Evolutionary conservation across 2,888 invertebrate species (phyloP), one percentile per base, ranked within the genome.

Genomic region (Pheosia gnoma): DNA sequence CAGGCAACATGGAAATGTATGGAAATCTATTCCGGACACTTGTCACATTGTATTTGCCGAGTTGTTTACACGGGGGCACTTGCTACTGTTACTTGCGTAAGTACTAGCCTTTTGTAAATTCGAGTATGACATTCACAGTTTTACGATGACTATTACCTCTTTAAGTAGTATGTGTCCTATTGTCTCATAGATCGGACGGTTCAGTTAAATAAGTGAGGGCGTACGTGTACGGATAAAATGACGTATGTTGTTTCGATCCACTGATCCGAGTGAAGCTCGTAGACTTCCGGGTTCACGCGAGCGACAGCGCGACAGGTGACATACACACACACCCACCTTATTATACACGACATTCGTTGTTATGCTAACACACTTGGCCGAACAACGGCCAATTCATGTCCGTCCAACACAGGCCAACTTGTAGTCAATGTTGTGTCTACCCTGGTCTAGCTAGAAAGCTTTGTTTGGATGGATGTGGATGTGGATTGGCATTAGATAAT

Each of bases 201-300:
- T n/a, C 62, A 63, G 51, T 41, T 52, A 41, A 45, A 53, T 53
- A 38, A 59, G 57, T 59, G 57, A 60, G 57, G 65, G 63, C 58
- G 62, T 61, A 38, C 11, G 63, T 57, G 62, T 61, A 38, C 36
- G 25, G 43, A 43, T 58, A 59, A 56, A 66, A 61, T 63, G 63
- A 59, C 51, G 53, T 58, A 63, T 54, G 55, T 68, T 73, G 71
- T 75, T 71, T 74, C 72, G 72, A 74, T 66, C 71, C 70, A 74
- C 57, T 73, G 76, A 75, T 76, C 72, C 75, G 75, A 68, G 72
- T 75, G 71, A 73, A 65, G 72, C 61, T 63, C 67, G 55, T 64
- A 67, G 66, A 67, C 72, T 83, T 82, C 82, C 82, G 82, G 82
- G 80, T 77, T 83, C 79, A 80, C 78, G 72, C 67, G 63, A 65